Percentiles rank a stretch among this genome's conserved stretches.
Conservation (phyloP, 2,888 invertebrate genomes). For the Petrolisthes manimaculis region DNA sequence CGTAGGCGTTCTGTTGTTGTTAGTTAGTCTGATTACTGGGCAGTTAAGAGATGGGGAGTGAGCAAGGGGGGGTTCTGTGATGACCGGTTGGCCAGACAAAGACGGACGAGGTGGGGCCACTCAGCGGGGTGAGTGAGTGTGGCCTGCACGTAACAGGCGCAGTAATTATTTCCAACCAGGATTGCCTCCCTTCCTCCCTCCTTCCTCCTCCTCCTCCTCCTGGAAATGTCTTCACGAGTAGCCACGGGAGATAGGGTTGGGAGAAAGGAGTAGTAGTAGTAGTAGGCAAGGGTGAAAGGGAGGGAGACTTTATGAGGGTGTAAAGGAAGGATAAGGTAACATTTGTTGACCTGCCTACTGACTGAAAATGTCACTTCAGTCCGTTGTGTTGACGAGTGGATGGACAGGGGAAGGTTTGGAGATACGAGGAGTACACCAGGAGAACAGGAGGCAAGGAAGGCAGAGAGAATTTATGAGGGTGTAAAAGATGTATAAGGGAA, state of each 20-base stretch:
- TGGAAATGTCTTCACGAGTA: conserved; percentile 29
- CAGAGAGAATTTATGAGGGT: not conserved
- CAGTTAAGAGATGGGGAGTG: not conserved
- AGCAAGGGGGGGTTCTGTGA: not conserved
- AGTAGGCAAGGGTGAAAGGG: not conserved
- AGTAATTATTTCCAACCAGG: conserved; percentile 28
- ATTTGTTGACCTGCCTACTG: not conserved
- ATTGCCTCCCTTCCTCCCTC: not conserved
- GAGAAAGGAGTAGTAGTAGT: not conserved
- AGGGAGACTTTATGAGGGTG: not conserved
- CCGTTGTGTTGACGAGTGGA: not conserved
- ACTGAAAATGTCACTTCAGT: not conserved
- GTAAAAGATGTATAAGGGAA: not conserved
- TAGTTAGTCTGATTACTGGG: not conserved
- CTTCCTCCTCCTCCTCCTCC: not conserved
- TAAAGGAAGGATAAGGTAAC: not conserved
- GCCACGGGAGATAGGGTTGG: not conserved
- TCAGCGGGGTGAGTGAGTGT: not conserved
- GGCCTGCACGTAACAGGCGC: conserved; percentile 12
- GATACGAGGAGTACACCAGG: not conserved
- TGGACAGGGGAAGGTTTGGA: not conserved
- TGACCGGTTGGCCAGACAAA: conserved; percentile 13
- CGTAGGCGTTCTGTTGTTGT: too few species aligned
- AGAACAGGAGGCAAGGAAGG: not conserved
- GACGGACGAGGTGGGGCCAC: not conserved